A percentile compares a stretch with the other conserved stretches of the same genome.
Evolutionary conservation across 2,113 vertebrate genomes (phyloP).

Genomic region (Egretta garzetta): DNA sequence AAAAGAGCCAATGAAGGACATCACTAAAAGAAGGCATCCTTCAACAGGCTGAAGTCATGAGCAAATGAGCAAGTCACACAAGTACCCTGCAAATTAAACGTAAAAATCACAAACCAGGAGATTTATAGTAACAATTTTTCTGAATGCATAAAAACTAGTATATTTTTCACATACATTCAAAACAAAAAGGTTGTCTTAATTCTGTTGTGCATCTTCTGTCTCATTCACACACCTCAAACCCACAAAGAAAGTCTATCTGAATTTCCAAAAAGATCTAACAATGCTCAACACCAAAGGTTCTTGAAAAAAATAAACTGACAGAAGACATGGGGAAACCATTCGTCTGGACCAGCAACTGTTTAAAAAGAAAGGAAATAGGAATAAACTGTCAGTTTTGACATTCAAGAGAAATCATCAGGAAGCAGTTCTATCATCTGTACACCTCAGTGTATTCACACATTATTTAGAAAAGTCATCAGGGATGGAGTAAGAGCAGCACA

Average conservation of each 20-base stretch:
- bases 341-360: neutral
- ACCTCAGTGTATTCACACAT: neutral
- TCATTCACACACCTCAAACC: neutral
- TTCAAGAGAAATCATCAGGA: neutral
- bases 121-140: neutral
- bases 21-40: neutral
- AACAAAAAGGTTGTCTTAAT: neutral
- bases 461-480: neutral
- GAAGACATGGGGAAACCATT: neutral
- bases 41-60: neutral
- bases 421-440: neutral
- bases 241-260: neutral
- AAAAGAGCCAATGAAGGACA: neutral
- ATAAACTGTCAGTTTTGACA: neutral
- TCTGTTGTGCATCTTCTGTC: neutral
- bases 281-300: neutral
- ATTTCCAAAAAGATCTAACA: neutral
- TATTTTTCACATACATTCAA: neutral
- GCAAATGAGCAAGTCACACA: neutral
- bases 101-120: neutral
- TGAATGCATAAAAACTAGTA: neutral
- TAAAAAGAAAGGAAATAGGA: neutral
- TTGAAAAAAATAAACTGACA: neutral
- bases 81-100: neutral
- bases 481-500: neutral